Evolutionary conservation across 2,888 invertebrate genomes (phyloP).

Genomic region (Sycophila texana): DNA sequence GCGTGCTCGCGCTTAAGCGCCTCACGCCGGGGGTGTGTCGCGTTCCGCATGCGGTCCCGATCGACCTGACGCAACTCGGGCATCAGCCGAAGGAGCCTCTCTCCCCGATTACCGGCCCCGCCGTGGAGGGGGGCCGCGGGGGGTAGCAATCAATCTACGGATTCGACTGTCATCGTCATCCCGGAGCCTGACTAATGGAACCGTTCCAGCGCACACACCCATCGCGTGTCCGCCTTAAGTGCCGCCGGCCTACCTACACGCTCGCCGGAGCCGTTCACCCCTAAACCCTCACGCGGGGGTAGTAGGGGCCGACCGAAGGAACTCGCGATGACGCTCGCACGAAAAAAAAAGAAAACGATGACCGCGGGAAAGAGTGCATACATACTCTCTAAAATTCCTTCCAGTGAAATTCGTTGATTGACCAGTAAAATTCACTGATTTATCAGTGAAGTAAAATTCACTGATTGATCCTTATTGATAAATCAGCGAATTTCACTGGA

Average conservation of each 20-base stretch:
- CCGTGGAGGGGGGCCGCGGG: not conserved
- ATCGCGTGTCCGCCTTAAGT: slow-evolving; percentile 26
- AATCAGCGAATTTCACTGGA: no score
- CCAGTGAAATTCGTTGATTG: no score
- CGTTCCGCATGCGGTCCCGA: slow-evolving; percentile 14
- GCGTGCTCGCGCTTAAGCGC: not conserved
- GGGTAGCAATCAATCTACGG: slow-evolving; percentile 39
- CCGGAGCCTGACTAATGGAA: slow-evolving; percentile 31
- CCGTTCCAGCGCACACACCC: slow-evolving; percentile 11
- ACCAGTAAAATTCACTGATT: no score
- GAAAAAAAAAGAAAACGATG: not conserved
- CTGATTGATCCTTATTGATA: no score
- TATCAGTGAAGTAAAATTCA: no score
- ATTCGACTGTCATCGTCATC: slow-evolving; percentile 40
- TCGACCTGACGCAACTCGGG: slow-evolving; percentile 25
- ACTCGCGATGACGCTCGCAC: slow-evolving; percentile 20
- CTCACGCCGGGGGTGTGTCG: slow-evolving; percentile 10
- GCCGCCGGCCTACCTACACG: not conserved
- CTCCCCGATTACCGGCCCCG: not conserved
- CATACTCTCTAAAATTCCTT: no score
- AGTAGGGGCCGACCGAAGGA: not conserved
- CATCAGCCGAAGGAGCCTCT: not conserved
- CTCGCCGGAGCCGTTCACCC: not conserved
- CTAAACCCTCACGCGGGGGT: not conserved
- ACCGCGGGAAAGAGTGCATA: no score